phyloP scores from a whole-genome alignment of 2,888 invertebrate species.

The Psylliodes chrysocephalus region DNA sequence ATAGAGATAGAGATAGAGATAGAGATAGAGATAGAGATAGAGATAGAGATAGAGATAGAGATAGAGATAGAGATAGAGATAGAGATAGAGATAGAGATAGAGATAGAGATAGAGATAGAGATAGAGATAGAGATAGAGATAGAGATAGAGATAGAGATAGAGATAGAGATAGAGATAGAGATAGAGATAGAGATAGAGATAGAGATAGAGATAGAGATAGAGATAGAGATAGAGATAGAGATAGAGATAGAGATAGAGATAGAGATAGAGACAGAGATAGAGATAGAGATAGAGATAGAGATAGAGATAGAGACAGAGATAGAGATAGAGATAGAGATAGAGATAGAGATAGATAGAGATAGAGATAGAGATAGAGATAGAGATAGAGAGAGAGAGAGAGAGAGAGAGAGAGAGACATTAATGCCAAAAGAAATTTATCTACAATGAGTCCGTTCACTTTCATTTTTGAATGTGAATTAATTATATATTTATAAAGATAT shows the following conservation, averaged over 20 bases:
- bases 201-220: neutral
- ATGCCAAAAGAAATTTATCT: too few relatives aligned
- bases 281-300: conserved; percentile 1
- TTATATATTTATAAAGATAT: too few relatives aligned
- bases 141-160: neutral
- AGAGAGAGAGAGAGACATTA: neutral
- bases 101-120: conserved; percentile 3
- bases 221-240: neutral
- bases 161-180: conserved; percentile 9
- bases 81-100: conserved; percentile 8
- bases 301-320: conserved; percentile 2
- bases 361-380: too few relatives aligned
- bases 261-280: neutral
- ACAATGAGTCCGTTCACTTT: too few relatives aligned
- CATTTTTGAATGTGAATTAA: too few relatives aligned
- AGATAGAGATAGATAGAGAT: too few relatives aligned
- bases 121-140: conserved; percentile 4
- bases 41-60: neutral
- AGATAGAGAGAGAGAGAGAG: too few relatives aligned
- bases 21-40: too few relatives aligned
- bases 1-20: too few relatives aligned
- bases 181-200: conserved; percentile 1
- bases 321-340: conserved; percentile 3
- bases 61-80: neutral
- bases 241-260: neutral